phyloP scores from a whole-genome alignment of 2,113 vertebrate species.

The Falco punctatus region DNA sequence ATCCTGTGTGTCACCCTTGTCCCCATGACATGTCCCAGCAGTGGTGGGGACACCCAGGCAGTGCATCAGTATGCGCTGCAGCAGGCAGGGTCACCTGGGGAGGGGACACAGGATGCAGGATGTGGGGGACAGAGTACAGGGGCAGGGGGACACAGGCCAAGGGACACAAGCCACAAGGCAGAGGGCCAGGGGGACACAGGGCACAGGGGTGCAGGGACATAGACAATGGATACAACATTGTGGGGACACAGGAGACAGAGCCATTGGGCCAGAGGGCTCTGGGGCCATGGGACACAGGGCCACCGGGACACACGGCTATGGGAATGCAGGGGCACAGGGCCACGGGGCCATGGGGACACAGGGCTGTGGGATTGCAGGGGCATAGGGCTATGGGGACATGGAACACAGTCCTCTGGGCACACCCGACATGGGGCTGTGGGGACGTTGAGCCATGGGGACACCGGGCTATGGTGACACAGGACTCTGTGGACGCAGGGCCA shows the following conservation, averaged over 20 bases:
- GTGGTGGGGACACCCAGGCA: rapidly evolving
- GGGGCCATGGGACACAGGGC: neutral
- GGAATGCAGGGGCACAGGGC: too few relatives aligned
- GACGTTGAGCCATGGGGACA: neutral
- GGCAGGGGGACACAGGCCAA: neutral
- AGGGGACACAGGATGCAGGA: neutral
- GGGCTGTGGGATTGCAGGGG: too few relatives aligned
- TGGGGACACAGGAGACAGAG: neutral
- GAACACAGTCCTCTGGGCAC: neutral
- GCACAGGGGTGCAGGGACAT: neutral
- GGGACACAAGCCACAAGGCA: neutral
- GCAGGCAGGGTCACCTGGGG: neutral
- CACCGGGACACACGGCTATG: neutral
- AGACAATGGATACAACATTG: too few relatives aligned
- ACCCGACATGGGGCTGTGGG: neutral
- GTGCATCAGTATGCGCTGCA: neutral
- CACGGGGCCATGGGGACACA: neutral
- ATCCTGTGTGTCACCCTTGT: neutral
- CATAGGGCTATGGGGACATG: neutral
- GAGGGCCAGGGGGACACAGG: neutral
- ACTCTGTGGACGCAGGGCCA: neutral
- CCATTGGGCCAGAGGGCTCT: neutral
- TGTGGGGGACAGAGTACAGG: neutral
- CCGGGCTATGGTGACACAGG: too few relatives aligned
- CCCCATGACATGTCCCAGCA: neutral